Evolutionary conservation across 2,113 vertebrate genomes (phyloP), one percentile per base, ranked within the genome.

Genomic region (Procavia capensis): DNA sequence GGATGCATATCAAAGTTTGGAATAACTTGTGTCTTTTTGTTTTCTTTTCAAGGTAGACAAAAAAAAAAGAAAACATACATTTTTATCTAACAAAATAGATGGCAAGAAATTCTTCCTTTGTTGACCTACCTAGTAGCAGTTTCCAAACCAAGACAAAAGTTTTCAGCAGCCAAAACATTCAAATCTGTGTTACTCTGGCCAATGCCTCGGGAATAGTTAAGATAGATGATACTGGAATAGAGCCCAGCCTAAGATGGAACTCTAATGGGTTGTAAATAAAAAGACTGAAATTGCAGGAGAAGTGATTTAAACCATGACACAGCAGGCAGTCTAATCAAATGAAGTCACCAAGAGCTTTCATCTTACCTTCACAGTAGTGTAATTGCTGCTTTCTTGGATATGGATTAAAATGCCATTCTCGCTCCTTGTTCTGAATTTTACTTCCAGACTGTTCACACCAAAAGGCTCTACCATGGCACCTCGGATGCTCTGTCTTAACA

Each of bases 301-400:
- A 74, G 24, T 36, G 36, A 97, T 95, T 97, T 86, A 94, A 95
- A 96, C 95, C 92, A 4, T 31, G 20, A 43, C 4, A 4, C 79
- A 74, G 4, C 19, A 92, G 95, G 94, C 92, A 93, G 94, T 68
- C 94, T 93, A 90, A 61, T 93, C 93, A 93, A 95, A 97, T 80
- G 90, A 86, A 96, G 61, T 50, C 59, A 50, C 93, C 88, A 76
- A 85, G 54, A 88, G 93, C 90, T 50, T 75, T 81, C 79, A 54
- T 91, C 98, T 98, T 97, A 99, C 99, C 99, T 99, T 99, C 82
- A 99, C 97, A 0, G 99, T 99, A 31, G 99, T 99, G 97, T 99
- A 99, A 99, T 99, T 99, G 98, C 99, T 99, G 98, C 97, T 99
- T 97, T 99, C 99, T 96, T 99, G 99, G 78, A 99, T 50, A 0